These are phyloP conservation scores for Gastrophryne carolinensis DNA, from an alignment of 2,797 vertebrate species.

Conservation along the genomic window DNA sequence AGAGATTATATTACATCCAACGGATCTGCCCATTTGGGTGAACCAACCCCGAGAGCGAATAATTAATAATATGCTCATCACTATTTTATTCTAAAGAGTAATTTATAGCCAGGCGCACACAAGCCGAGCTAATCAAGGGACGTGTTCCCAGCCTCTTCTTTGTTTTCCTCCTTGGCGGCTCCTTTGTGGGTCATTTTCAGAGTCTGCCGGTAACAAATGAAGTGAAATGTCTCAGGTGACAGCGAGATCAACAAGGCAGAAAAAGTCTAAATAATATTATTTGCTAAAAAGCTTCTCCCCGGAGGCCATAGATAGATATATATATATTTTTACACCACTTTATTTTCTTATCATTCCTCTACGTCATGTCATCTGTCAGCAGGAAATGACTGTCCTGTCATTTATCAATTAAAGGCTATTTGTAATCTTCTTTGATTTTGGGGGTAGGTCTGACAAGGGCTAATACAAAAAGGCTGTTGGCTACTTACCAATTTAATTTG, in stretches of 20 bases:
- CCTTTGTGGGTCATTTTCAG: conserved; percentile 13
- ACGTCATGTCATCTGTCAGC: background rate
- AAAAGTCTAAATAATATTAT: conserved; percentile 56
- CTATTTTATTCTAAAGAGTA: too few species aligned
- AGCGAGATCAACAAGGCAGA: conserved; percentile 61
- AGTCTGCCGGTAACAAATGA: conserved; percentile 37
- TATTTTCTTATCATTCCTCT: background rate
- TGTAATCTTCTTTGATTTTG: conserved; percentile 22
- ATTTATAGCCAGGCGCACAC: background rate
- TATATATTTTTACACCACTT: conserved; percentile 12
- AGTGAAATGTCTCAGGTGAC: conserved; percentile 60
- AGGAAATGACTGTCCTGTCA: background rate
- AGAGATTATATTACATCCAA: too few species aligned
- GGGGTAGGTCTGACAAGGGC: background rate
- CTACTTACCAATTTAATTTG: conserved; percentile 44
- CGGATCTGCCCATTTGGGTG: too few species aligned
- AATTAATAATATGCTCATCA: too few species aligned
- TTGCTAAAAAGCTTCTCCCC: conserved; percentile 9
- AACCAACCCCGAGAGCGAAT: too few species aligned
- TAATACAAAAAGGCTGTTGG: conserved; percentile 40
- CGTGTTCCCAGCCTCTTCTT: background rate
- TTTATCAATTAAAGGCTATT: conserved; percentile 23
- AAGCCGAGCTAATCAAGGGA: background rate
- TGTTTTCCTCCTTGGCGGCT: background rate
- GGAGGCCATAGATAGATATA: too few species aligned